Percentiles rank a stretch among this genome's conserved stretches.
Conservation (phyloP, 2,113 vertebrate species). For the Mus musculus region DNA sequence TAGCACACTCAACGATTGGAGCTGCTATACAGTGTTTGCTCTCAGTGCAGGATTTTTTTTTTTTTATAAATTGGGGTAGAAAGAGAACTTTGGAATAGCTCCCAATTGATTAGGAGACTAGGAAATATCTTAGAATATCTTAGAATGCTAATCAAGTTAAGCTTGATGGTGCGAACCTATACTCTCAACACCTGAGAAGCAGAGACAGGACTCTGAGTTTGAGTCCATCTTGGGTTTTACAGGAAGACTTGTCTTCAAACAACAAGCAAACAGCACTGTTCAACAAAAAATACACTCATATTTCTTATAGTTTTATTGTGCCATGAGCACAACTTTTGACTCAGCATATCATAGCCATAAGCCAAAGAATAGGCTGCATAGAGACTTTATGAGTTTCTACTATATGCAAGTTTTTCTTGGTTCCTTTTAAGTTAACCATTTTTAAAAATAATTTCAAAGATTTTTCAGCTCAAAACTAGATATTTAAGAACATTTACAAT, state of each 20-base stretch:
- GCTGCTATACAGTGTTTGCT: neutral
- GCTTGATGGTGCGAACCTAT: neutral
- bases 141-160: neutral
- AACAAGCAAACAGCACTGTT: neutral
- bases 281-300: neutral
- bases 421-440: neutral
- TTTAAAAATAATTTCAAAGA: neutral
- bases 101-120: constrained; percentile 24
- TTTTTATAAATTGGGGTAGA: neutral
- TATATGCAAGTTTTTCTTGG: neutral
- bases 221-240: neutral
- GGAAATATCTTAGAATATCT: neutral
- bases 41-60: neutral
- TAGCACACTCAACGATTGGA: neutral
- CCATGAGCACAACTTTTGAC: neutral
- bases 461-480: constrained; percentile 27
- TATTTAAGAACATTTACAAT: constrained; percentile 41
- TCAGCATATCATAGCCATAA: constrained; percentile 9
- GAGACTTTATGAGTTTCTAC: neutral
- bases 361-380: neutral
- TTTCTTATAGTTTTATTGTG: constrained; percentile 23
- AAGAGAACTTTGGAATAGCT: constrained; percentile 43
- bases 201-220: neutral
- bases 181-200: neutral
- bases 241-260: neutral